Conservation (phyloP, 2,888 invertebrate genomes). For the Desoria tigrina region DNA sequence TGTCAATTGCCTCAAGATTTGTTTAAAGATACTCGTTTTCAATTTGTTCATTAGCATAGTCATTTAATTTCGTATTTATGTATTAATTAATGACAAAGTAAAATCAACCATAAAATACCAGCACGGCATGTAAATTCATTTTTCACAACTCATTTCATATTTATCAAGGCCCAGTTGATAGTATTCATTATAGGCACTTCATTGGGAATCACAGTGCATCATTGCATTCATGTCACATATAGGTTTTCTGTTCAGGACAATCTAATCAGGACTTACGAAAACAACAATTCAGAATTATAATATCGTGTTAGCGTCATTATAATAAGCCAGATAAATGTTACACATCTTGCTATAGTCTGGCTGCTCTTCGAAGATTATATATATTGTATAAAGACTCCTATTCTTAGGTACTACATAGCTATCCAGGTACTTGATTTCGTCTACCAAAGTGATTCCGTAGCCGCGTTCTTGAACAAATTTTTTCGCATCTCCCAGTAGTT, state of each 20-base stretch:
- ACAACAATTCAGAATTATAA: too few relatives aligned
- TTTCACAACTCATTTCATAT: conserved; percentile 4
- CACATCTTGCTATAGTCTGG: background rate
- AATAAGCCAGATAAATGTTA: conserved; percentile 12
- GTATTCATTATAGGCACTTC: background rate
- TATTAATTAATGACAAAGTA: background rate
- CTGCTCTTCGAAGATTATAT: conserved; percentile 10
- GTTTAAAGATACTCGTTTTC: conserved; percentile 61
- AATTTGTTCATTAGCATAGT: too few relatives aligned
- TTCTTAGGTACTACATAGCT: too few relatives aligned
- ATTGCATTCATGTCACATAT: conserved; percentile 20
- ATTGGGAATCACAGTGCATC: conserved; percentile 53
- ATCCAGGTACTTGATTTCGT: conserved; percentile 13
- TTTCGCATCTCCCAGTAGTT: conserved; percentile 74
- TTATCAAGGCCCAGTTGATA: background rate
- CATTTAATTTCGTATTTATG: background rate
- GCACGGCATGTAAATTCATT: too few relatives aligned
- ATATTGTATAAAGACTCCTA: too few relatives aligned
- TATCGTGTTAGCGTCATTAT: too few relatives aligned
- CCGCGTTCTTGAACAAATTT: conserved; percentile 65
- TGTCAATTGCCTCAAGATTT: conserved; percentile 86
- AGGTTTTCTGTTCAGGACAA: background rate
- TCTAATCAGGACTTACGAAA: conserved; percentile 38
- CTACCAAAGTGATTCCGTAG: conserved; percentile 68
- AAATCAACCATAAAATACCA: background rate